phyloP scores from a whole-genome alignment of 2,888 invertebrate species.

The Leptopterna dolabrata region DNA sequence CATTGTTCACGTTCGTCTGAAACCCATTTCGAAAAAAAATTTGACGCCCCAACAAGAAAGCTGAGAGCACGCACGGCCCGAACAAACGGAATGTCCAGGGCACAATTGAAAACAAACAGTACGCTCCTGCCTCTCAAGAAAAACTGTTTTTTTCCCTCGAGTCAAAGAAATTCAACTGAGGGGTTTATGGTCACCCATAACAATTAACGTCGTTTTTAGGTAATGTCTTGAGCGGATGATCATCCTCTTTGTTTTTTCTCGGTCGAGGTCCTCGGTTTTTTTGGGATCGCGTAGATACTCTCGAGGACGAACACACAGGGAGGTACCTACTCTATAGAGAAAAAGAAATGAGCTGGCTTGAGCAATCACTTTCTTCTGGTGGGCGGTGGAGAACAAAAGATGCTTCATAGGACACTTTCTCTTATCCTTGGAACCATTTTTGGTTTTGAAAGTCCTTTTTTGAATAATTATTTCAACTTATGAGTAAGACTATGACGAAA shows the following conservation, averaged over 20 bases:
- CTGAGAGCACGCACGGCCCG: background rate
- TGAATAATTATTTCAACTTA: background rate
- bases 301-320: background rate
- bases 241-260: background rate
- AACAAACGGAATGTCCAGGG: constrained; percentile 5
- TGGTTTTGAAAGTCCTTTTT: background rate
- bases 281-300: background rate
- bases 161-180: background rate
- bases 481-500: background rate
- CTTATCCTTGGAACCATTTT: background rate
- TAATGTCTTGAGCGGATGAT: background rate
- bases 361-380: constrained; percentile 28
- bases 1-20: background rate
- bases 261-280: background rate
- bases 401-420: background rate
- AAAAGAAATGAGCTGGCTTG: background rate
- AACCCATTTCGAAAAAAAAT: background rate
- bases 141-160: background rate
- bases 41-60: background rate
- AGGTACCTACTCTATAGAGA: background rate
- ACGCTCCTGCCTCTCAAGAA: background rate
- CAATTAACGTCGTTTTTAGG: background rate
- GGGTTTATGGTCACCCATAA: background rate
- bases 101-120: constrained; percentile 34
- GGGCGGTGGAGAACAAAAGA: constrained; percentile 24